phyloP scores from a whole-genome alignment of 2,113 vertebrate genomes.

The Seriola dumerili region DNA sequence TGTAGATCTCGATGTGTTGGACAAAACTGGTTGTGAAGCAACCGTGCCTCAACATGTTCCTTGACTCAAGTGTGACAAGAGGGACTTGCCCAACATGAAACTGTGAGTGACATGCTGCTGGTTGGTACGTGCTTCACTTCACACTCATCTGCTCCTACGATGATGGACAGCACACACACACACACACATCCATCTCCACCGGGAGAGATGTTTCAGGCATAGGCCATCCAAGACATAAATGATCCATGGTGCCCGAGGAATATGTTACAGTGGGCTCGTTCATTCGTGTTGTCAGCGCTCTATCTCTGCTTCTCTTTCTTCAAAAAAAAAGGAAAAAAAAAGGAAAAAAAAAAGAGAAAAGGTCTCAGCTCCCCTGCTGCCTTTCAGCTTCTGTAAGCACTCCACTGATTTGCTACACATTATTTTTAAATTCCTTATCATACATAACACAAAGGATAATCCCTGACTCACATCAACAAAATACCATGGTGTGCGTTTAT shows the following conservation, averaged over 20 bases:
- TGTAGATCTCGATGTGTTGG: conserved; percentile 13
- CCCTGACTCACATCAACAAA: conserved; percentile 52
- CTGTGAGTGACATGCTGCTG: conserved; percentile 67
- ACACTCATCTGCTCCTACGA: conserved; percentile 69
- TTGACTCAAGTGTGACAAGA: conserved; percentile 57
- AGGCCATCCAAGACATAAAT: conserved; percentile 69
- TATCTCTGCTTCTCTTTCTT: conserved; percentile 43
- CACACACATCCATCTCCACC: conserved; percentile 50
- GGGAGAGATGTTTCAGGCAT: conserved; percentile 68
- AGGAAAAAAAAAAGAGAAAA: conserved; percentile 9
- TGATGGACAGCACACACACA: conserved; percentile 69
- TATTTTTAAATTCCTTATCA: conserved; percentile 61
- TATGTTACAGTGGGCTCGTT: conserved; percentile 53
- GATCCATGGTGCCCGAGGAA: conserved; percentile 63
- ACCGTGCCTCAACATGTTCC: conserved; percentile 29
- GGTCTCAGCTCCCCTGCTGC: conserved; percentile 45
- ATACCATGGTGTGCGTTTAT: conserved; percentile 57
- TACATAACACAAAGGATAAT: conserved; percentile 50
- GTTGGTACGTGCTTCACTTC: conserved; percentile 69
- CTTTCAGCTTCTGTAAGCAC: conserved; percentile 44
- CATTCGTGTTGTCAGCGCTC: conserved; percentile 61
- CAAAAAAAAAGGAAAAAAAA: conserved; percentile 16
- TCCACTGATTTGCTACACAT: conserved; percentile 22
- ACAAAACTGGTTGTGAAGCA: conserved; percentile 31
- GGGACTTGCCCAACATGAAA: conserved; percentile 58